Percentiles rank a stretch among this genome's conserved stretches.
phyloP scores from a whole-genome alignment of 1,140 invertebrate species.

The Polypedilum vanderplanki region DNA sequence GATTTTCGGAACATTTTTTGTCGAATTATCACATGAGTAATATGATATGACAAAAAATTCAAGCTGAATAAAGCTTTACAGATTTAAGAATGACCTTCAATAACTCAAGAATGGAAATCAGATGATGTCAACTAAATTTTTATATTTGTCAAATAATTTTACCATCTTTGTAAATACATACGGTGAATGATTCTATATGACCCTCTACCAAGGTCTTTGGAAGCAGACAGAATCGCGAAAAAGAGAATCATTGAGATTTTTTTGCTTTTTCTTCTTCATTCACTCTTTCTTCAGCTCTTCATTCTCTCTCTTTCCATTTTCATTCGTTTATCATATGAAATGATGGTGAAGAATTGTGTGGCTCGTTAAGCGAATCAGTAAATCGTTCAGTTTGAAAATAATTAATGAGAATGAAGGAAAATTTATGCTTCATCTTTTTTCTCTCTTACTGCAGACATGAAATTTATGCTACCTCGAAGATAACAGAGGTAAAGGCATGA shows the following conservation, averaged over 20 bases:
- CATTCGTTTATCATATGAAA: neutral
- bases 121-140: no score
- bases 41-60: neutral
- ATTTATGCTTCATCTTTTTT: slow-evolving; percentile 17
- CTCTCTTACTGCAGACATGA: slow-evolving; percentile 9
- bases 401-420: slow-evolving; percentile 7
- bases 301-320: neutral
- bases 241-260: slow-evolving; percentile 11
- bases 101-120: neutral
- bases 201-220: slow-evolving; percentile 10
- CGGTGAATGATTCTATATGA: slow-evolving; percentile 17
- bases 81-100: neutral
- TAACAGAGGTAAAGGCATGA: neutral
- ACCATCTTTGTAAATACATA: no score
- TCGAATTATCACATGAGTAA: neutral
- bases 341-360: neutral
- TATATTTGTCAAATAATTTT: no score
- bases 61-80: neutral
- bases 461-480: neutral
- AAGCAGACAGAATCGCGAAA: neutral
- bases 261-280: neutral
- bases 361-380: neutral
- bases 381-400: slow-evolving; percentile 2
- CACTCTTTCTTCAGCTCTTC: neutral
- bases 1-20: slow-evolving; percentile 7